Conservation (phyloP, 2,797 vertebrate genomes). For the Macrochelys suwanniensis region DNA sequence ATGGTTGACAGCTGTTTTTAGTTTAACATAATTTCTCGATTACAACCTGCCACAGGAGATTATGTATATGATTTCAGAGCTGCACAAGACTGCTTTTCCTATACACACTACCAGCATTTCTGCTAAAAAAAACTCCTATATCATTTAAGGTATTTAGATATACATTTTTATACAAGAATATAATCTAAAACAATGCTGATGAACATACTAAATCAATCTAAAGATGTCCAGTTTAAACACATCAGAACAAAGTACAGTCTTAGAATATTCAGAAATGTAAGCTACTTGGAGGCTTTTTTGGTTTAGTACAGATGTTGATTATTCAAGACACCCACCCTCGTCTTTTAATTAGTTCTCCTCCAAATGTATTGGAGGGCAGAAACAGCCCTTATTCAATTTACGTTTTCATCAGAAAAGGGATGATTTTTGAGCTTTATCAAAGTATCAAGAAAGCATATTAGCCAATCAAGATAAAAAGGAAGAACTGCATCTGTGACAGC, state of each 20-base stretch:
- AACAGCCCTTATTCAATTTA: conserved; percentile 31
- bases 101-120: conserved; percentile 33
- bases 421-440: conserved; percentile 29
- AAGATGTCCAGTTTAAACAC: conserved; percentile 25
- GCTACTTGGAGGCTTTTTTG: neutral
- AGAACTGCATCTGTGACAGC: conserved; percentile 27
- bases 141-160: conserved; percentile 10
- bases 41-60: neutral
- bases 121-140: conserved; percentile 46
- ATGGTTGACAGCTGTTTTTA: neutral
- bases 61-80: conserved; percentile 4
- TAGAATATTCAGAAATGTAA: neutral
- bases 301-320: neutral
- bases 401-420: conserved; percentile 18
- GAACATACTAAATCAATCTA: neutral
- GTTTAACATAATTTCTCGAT: neutral
- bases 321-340: neutral
- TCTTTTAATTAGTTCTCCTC: neutral
- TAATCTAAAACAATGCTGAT: conserved; percentile 33
- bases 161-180: conserved; percentile 48
- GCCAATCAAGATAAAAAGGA: neutral
- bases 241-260: neutral
- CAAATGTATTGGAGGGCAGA: conserved; percentile 20
- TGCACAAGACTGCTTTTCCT: conserved; percentile 8
- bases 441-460: conserved; percentile 14